Evolutionary conservation across 2,888 invertebrate genomes (phyloP).

Genomic region (Stratiomys singularior): DNA sequence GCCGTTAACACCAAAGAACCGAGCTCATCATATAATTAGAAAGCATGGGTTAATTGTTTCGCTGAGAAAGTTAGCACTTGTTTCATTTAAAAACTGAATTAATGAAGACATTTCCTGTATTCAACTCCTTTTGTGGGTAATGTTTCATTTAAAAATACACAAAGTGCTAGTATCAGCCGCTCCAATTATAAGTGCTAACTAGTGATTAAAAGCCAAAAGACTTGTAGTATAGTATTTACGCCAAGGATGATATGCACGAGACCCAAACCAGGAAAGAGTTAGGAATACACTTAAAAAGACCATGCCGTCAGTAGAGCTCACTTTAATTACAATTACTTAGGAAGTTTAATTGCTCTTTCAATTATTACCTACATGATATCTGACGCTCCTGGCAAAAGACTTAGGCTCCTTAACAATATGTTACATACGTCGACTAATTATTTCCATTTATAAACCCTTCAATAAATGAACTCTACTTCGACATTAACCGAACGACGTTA

Average conservation of each 20-base stretch:
- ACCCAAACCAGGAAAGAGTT: background rate
- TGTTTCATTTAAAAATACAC: background rate
- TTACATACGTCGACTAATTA: slow-evolving; percentile 32
- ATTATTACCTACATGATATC: slow-evolving; percentile 29
- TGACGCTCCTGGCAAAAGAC: slow-evolving; percentile 13
- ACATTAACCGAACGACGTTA: slow-evolving; percentile 12
- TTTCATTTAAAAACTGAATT: background rate
- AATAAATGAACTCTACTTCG: slow-evolving; percentile 41
- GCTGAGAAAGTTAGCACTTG: slow-evolving; percentile 15
- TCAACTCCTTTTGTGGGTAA: background rate
- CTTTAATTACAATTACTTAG: slow-evolving; percentile 34
- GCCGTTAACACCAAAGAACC: too few species aligned
- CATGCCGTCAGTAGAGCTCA: slow-evolving; percentile 7
- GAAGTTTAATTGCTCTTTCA: slow-evolving; percentile 40
- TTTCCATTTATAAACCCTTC: slow-evolving; percentile 38
- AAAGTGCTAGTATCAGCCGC: slow-evolving; percentile 18
- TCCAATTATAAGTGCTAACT: slow-evolving; percentile 3
- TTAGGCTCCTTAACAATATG: slow-evolving; percentile 26
- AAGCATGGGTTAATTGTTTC: too few species aligned
- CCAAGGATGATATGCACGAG: too few species aligned
- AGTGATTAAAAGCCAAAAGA: slow-evolving; percentile 18
- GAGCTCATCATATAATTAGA: too few species aligned
- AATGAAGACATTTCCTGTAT: slow-evolving; percentile 10
- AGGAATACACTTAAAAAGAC: background rate
- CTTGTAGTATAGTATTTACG: too few species aligned